phyloP scores from a whole-genome alignment of 2,888 invertebrate genomes.

The Xestia xanthographa region DNA sequence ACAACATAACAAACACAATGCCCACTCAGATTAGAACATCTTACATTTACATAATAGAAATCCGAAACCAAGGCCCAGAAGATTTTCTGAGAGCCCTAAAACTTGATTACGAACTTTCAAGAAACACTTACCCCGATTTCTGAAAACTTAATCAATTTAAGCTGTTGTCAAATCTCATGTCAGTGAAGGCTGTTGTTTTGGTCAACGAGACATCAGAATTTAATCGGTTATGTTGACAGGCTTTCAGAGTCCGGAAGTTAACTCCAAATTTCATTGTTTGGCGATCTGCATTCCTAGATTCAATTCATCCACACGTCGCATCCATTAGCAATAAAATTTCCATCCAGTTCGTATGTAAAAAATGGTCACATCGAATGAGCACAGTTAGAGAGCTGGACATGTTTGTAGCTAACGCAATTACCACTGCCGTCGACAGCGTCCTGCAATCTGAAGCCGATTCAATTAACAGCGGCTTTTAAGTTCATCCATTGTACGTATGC shows the following conservation, averaged over 20 bases:
- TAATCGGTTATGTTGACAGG: not conserved
- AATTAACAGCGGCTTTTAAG: conserved; percentile 88
- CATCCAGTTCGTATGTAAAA: conserved; percentile 68
- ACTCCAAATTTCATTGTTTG: conserved; percentile 29
- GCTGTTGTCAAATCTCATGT: conserved; percentile 21
- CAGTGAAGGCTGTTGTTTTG: conserved; percentile 7
- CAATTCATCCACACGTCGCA: conserved; percentile 43
- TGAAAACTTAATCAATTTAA: conserved; percentile 43
- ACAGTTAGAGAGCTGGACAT: conserved; percentile 77
- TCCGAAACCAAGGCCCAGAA: conserved; percentile 18
- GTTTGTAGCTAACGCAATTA: conserved; percentile 87
- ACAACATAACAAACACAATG: conserved; percentile 33
- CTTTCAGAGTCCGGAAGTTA: conserved; percentile 4
- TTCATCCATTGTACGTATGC: conserved; percentile 76
- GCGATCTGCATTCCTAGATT: conserved; percentile 35
- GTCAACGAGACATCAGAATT: not conserved
- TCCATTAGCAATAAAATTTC: conserved; percentile 61
- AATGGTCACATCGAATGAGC: conserved; percentile 74
- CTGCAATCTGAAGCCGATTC: conserved; percentile 88
- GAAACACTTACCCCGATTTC: conserved; percentile 42
- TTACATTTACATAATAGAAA: conserved; percentile 49
- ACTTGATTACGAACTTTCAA: conserved; percentile 44
- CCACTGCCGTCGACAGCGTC: conserved; percentile 78
- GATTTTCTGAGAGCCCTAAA: conserved; percentile 48
- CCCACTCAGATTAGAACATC: conserved; percentile 20